These are phyloP conservation scores for Oithona nana DNA, from an alignment of 2,888 invertebrate genomes.

Conservation along the genomic window DNA sequence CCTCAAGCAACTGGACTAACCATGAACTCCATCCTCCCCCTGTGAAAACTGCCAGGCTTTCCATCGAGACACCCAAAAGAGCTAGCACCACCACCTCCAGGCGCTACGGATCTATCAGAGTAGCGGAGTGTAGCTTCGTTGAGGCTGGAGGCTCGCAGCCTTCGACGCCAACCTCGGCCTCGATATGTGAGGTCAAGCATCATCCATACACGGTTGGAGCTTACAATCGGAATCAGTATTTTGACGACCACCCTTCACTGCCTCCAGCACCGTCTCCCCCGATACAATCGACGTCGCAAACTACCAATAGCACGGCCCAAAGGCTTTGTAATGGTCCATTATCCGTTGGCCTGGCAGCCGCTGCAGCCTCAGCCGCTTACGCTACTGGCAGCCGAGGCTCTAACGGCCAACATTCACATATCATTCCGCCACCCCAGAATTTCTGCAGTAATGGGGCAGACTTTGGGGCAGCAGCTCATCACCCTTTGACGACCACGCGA, in stretches of 20 bases:
- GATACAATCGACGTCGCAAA: not conserved
- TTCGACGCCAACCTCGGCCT: not conserved
- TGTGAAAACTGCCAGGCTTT: not conserved
- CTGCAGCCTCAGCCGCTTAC: not conserved
- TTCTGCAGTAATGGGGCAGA: not conserved
- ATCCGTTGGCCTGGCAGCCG: not conserved
- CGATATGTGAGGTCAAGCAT: not conserved
- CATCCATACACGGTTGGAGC: not conserved
- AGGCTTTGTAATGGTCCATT: not conserved
- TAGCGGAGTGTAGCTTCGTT: not conserved
- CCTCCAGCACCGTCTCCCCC: not conserved
- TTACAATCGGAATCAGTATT: no score
- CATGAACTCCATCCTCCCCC: not conserved
- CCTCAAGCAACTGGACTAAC: not conserved
- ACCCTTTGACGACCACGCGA: not conserved
- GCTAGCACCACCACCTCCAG: not conserved
- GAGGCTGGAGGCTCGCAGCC: not conserved
- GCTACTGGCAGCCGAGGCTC: not conserved
- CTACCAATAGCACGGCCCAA: not conserved
- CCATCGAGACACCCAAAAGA: not conserved
- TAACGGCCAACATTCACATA: not conserved
- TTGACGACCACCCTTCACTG: not conserved
- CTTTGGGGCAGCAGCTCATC: no score
- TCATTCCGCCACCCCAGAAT: conserved; percentile 7
- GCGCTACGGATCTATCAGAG: not conserved